phyloP scores from a whole-genome alignment of 2,888 invertebrate genomes.

The Polydesmus complanatus region DNA sequence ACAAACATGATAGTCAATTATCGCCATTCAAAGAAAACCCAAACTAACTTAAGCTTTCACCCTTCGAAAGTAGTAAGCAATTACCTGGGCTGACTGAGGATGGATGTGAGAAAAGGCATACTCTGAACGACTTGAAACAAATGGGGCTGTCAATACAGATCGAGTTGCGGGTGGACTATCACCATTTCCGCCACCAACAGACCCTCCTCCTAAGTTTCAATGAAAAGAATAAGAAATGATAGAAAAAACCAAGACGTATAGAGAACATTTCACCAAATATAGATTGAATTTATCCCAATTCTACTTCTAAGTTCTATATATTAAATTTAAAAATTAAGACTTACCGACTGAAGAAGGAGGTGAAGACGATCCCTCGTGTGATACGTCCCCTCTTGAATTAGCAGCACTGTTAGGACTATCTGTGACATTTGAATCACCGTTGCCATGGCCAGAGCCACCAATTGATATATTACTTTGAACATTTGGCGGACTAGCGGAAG shows the following conservation, averaged over 20 bases:
- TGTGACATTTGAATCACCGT: conserved; percentile 14
- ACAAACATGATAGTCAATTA: not conserved
- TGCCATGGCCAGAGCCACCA: conserved; percentile 18
- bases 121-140: conserved; percentile 39
- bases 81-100: conserved; percentile 46
- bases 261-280: not conserved
- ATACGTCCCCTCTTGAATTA: conserved; percentile 15
- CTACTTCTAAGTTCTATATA: too few species aligned
- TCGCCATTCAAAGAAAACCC: not conserved
- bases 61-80: conserved; percentile 13
- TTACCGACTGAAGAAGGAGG: conserved; percentile 17
- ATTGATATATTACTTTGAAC: conserved; percentile 1
- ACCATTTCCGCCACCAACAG: conserved; percentile 18
- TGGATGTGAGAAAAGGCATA: conserved; percentile 89
- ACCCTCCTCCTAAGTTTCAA: conserved; percentile 2
- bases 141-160: conserved; percentile 34
- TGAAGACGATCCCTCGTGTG: conserved; percentile 29
- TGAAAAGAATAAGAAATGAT: not conserved
- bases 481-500: conserved; percentile 19
- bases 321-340: not conserved
- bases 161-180: conserved; percentile 31
- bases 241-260: not conserved
- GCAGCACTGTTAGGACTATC: conserved; percentile 4
- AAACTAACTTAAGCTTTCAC: not conserved
- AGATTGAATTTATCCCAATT: too few species aligned